These are phyloP conservation scores for Lymantria monacha DNA, from an alignment of 2,888 invertebrate genomes.

Conservation along the genomic window DNA sequence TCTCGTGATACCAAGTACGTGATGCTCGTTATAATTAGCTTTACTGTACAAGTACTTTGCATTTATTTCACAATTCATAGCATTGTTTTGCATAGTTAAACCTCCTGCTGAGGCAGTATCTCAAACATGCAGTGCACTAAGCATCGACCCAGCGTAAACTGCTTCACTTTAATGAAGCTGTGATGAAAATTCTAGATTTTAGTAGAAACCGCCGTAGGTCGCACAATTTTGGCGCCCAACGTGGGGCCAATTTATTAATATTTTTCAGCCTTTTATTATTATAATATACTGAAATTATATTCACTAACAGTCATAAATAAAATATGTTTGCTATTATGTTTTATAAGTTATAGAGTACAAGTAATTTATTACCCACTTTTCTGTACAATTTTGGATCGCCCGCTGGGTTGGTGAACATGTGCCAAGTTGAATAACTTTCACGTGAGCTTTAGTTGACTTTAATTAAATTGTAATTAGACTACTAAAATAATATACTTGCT, in stretches of 20 bases:
- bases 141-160: slow-evolving; percentile 53
- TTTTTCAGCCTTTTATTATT: slow-evolving; percentile 15
- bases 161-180: slow-evolving; percentile 65
- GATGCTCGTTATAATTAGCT: neutral
- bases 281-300: slow-evolving; percentile 15
- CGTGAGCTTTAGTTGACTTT: slow-evolving; percentile 23
- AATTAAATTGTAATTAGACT: slow-evolving; percentile 34
- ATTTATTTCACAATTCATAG: slow-evolving; percentile 15
- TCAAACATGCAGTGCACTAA: slow-evolving; percentile 37
- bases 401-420: slow-evolving; percentile 24
- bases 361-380: slow-evolving; percentile 25
- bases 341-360: slow-evolving; percentile 21
- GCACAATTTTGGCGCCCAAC: slow-evolving; percentile 40
- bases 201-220: slow-evolving; percentile 23
- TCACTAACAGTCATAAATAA: slow-evolving; percentile 22
- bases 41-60: slow-evolving; percentile 3
- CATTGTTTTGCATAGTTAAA: slow-evolving; percentile 20
- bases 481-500: slow-evolving; percentile 12
- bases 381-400: slow-evolving; percentile 25
- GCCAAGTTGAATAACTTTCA: slow-evolving; percentile 17
- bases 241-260: slow-evolving; percentile 37
- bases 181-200: slow-evolving; percentile 58
- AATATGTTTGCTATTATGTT: slow-evolving; percentile 23
- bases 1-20: neutral
- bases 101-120: slow-evolving; percentile 35